Base-by-base conservation (phyloP, 2,113 vertebrate genomes). In the Sturnira hondurensis region DNA sequence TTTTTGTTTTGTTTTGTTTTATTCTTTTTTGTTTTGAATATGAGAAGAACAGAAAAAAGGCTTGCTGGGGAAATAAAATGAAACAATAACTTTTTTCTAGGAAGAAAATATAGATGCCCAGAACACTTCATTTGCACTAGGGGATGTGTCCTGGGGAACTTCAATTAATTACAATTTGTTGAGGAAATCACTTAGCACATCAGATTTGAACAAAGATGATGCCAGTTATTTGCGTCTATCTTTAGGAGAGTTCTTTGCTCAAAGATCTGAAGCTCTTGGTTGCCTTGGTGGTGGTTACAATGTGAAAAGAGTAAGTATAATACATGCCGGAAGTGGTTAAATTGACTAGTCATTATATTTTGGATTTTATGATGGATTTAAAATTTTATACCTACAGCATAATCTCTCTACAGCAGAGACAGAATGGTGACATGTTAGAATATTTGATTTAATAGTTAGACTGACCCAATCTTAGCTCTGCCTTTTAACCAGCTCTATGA, bases 191-290 rank as follows among this genome's bases (percentile, higher is more conserved):
- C 98, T 98, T 82, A 98, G 98, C 19, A 97, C 98, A 31, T 98
- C 98, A 3, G 98, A 99, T 85, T 98, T 99, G 76, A 96, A 98
- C 77, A 98, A 98, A 92, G 98, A 98, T 10, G 98, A 98, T 98
- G 98, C 99, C 93, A 99, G 98, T 97, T 99, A 99, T 43, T 98
- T 99, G 95, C 99, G 98, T 6, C 98, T 99, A 22, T 99, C 99
- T 92, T 97, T 99, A 45, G 99, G 99, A 11, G 99, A 99, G 91
- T 99, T 99, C 95, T 99, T 99, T 96, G 98, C 98, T 86, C 99
- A 99, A 95, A 99, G 99, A 76, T 99, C 99, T 22, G 99, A 99
- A 98, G 99, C 99, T 92, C 98, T 99, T 38, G 99, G 99, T 83
- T 99, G 99, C 96, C 99, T 99, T 71, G 99, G 99, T 85, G 98